These are phyloP conservation scores for Orgyia antiqua DNA, from an alignment of 2,888 invertebrate genomes.

Conservation along the genomic window DNA sequence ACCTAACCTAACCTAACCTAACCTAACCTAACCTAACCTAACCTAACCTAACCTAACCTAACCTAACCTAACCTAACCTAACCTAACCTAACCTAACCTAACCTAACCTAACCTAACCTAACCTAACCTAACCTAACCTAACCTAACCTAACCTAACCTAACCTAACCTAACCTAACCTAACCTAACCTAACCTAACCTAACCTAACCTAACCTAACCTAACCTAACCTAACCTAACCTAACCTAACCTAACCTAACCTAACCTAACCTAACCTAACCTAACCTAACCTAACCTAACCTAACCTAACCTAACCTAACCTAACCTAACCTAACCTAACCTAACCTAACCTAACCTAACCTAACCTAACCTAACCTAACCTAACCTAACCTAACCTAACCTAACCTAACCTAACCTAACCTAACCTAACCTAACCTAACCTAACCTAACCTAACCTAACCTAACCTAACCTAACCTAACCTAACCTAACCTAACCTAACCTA, in stretches of 20 bases:
- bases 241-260: constrained; percentile 14
- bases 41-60: too few relatives aligned
- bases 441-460: constrained; percentile 23
- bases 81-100: too few relatives aligned
- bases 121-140: too few relatives aligned
- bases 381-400: constrained; percentile 18
- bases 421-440: constrained; percentile 24
- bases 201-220: constrained; percentile 11
- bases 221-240: constrained; percentile 11
- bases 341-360: constrained; percentile 17
- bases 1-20: constrained; percentile 12
- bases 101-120: too few relatives aligned
- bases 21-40: constrained; percentile 11
- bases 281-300: constrained; percentile 14
- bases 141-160: too few relatives aligned
- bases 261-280: constrained; percentile 16
- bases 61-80: too few relatives aligned
- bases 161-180: constrained; percentile 9
- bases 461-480: constrained; percentile 12
- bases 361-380: constrained; percentile 16
- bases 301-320: constrained; percentile 11
- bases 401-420: constrained; percentile 18
- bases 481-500: constrained; percentile 18
- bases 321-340: constrained; percentile 16
- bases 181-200: constrained; percentile 11